These are phyloP conservation scores for Drosophila mayaguana DNA, from an alignment of 2,888 invertebrate species.

Conservation along the genomic window DNA sequence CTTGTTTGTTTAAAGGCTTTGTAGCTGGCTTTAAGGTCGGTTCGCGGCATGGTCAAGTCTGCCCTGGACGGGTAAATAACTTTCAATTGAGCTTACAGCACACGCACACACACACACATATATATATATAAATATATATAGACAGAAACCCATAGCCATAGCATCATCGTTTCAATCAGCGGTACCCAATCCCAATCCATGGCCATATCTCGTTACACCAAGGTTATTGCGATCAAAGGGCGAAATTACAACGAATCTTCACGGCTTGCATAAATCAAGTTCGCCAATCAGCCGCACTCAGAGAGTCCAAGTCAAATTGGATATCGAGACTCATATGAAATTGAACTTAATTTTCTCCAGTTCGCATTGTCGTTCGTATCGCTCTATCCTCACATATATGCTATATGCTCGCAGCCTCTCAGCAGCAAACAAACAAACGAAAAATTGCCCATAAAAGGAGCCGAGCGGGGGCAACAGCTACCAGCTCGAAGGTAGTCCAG, in stretches of 20 bases:
- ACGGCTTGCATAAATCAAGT: constrained; percentile 46
- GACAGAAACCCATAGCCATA: too few relatives aligned
- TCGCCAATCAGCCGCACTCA: constrained; percentile 34
- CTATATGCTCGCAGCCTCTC: constrained; percentile 15
- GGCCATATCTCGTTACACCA: constrained; percentile 19
- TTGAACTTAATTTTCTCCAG: constrained; percentile 8
- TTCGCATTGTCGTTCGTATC: not conserved
- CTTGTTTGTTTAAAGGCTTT: constrained; percentile 43
- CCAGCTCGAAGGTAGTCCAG: constrained; percentile 36
- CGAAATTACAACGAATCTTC: constrained; percentile 34
- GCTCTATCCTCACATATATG: constrained; percentile 6
- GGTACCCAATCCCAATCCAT: constrained; percentile 11
- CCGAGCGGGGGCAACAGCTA: constrained; percentile 6
- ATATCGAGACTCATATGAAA: constrained; percentile 8
- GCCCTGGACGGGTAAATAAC: constrained; percentile 29
- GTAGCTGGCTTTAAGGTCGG: constrained; percentile 7
- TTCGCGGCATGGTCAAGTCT: not conserved
- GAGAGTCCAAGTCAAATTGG: constrained; percentile 15
- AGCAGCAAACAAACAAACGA: constrained; percentile 1
- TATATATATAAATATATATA: too few relatives aligned
- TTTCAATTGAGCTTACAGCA: constrained; percentile 34
- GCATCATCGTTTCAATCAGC: constrained; percentile 16
- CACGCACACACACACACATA: not conserved
- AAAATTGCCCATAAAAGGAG: constrained; percentile 38
- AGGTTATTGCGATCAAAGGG: constrained; percentile 39